Percentiles rank a stretch among this genome's conserved stretches.
Conservation (phyloP, 2,888 invertebrate species). For the Drosophila villosipedis region DNA sequence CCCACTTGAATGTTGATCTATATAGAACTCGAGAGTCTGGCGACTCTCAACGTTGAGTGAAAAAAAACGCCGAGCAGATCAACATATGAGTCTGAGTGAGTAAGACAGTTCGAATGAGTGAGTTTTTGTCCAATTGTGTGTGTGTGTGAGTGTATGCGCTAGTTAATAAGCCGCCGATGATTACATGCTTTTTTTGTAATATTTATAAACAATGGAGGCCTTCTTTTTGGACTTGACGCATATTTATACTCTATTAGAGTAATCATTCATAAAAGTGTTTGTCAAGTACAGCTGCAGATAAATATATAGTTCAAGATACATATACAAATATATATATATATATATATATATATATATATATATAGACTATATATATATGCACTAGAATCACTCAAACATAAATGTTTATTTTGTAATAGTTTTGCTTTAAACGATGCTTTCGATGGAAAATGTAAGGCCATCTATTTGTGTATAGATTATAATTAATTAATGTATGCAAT, state of each 20-base stretch:
- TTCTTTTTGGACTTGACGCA: conserved; percentile 21
- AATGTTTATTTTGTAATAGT: not conserved
- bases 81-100: conserved; percentile 9
- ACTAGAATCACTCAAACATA: not conserved
- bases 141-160: not conserved
- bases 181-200: conserved; percentile 38
- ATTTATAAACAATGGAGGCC: conserved; percentile 53
- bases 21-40: conserved; percentile 34
- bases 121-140: not conserved
- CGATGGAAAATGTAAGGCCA: not conserved
- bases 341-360: not conserved
- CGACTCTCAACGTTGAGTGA: conserved; percentile 1
- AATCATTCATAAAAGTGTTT: not conserved
- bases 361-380: not conserved
- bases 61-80: conserved; percentile 12
- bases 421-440: not conserved
- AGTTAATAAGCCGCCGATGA: conserved; percentile 49
- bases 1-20: conserved; percentile 33
- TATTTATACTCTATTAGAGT: conserved; percentile 23
- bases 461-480: too few relatives aligned
- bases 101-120: conserved; percentile 1
- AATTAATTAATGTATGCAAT: too few relatives aligned
- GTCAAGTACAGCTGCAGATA: conserved; percentile 3
- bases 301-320: not conserved
- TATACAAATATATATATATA: not conserved